Evolutionary conservation across 2,888 invertebrate genomes (phyloP).

Genomic region (Gymnoscelis rufifasciata): DNA sequence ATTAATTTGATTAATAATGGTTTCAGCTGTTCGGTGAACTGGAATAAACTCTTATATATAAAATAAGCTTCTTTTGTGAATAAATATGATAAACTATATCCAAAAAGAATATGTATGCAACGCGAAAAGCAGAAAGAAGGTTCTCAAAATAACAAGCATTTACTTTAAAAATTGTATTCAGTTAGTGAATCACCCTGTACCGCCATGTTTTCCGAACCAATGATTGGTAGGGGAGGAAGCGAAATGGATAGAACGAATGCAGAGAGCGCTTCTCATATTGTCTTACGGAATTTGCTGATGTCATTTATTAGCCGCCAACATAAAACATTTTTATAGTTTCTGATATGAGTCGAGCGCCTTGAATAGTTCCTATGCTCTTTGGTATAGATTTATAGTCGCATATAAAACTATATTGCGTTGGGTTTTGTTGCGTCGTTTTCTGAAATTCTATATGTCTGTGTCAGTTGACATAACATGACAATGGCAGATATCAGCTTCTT

Average conservation of each 20-base stretch:
- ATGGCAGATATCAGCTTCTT: too few species aligned
- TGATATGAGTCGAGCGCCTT: conserved; percentile 63
- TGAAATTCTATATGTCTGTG: conserved; percentile 24
- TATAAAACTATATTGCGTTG: conserved; percentile 66
- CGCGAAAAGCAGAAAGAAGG: too few species aligned
- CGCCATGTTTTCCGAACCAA: conserved; percentile 53
- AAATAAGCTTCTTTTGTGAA: too few species aligned
- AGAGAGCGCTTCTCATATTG: conserved; percentile 70
- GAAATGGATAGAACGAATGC: conserved; percentile 67
- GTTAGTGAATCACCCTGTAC: conserved; percentile 18
- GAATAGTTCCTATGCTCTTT: conserved; percentile 58
- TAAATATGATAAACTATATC: too few species aligned
- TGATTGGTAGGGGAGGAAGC: conserved; percentile 65
- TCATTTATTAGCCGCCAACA: conserved; percentile 79
- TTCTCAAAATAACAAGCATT: too few species aligned
- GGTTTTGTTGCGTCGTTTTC: conserved; percentile 38
- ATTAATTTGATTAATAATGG: too few species aligned
- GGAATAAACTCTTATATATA: too few species aligned
- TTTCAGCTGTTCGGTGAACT: too few species aligned
- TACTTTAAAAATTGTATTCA: too few species aligned
- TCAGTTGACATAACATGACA: conserved; percentile 6
- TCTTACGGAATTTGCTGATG: conserved; percentile 78
- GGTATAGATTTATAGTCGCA: conserved; percentile 63
- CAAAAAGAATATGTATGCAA: too few species aligned
- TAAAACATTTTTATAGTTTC: conserved; percentile 77